A percentile compares a stretch with the other conserved stretches of the same genome.
Evolutionary conservation across 2,888 invertebrate genomes (phyloP).

Genomic region (Parnassius apollo): DNA sequence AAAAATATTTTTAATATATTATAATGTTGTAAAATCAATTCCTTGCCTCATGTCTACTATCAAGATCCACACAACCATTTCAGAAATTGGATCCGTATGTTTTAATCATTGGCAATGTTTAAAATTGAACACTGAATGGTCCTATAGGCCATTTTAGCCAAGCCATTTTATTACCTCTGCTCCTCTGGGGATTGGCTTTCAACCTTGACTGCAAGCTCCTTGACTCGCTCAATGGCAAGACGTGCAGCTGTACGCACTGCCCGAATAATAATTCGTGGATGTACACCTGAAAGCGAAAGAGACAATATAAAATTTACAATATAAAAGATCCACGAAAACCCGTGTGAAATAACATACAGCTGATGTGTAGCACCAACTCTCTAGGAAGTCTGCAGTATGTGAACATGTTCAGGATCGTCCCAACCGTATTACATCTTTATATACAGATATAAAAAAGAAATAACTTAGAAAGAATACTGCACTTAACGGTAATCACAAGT

Average conservation of each 20-base stretch:
- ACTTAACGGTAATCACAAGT: too few relatives aligned
- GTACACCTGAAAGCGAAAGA: conserved; percentile 79
- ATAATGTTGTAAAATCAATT: background rate
- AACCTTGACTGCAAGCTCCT: conserved; percentile 90
- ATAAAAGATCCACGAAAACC: too few relatives aligned
- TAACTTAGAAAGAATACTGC: too few relatives aligned
- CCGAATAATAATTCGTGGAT: conserved; percentile 95
- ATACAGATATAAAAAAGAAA: too few relatives aligned
- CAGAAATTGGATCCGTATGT: conserved; percentile 35
- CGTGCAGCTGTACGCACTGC: conserved; percentile 92
- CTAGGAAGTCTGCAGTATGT: too few relatives aligned
- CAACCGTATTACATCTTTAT: too few relatives aligned
- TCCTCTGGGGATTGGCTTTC: conserved; percentile 83
- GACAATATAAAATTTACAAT: too few relatives aligned
- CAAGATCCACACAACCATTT: conserved; percentile 59
- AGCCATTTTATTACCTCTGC: conserved; percentile 66
- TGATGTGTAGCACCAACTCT: too few relatives aligned
- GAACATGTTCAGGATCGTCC: too few relatives aligned
- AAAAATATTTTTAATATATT: too few relatives aligned
- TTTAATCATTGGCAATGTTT: conserved; percentile 35
- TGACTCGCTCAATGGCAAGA: conserved; percentile 90
- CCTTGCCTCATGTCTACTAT: conserved; percentile 36
- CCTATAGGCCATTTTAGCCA: too few relatives aligned
- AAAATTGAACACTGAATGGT: background rate
- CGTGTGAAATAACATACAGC: too few relatives aligned